Conservation (phyloP, 2,888 invertebrate species). For the Globia sparganii region DNA sequence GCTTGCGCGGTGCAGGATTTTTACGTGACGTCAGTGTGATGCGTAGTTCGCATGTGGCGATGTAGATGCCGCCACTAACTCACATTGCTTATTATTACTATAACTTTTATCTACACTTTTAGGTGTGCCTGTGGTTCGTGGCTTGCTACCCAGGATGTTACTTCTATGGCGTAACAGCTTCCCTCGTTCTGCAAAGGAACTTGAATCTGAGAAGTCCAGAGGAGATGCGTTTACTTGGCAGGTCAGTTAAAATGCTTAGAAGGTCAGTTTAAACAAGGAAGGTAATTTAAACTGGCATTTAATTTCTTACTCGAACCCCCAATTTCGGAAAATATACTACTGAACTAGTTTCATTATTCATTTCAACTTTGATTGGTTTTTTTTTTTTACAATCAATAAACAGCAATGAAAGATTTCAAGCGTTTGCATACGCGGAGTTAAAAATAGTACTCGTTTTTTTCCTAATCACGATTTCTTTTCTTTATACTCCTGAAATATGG, state of each 20-base stretch:
- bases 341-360: background rate
- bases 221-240: conserved; percentile 99
- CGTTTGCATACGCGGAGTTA: background rate
- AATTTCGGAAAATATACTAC: background rate
- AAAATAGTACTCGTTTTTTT: background rate
- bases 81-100: background rate
- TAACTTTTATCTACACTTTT: background rate
- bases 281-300: background rate
- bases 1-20: too few relatives aligned
- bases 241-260: conserved; percentile 79
- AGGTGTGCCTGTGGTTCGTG: conserved; percentile 97
- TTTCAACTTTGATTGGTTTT: background rate
- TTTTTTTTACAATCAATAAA: background rate
- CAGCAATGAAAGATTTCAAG: background rate
- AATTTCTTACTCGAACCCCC: background rate
- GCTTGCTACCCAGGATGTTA: conserved; percentile 97
- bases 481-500: background rate
- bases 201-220: conserved; percentile 98
- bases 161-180: conserved; percentile 99
- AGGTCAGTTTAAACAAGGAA: too few relatives aligned
- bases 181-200: conserved; percentile 98
- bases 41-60: too few relatives aligned
- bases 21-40: too few relatives aligned
- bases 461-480: background rate
- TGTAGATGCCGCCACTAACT: too few relatives aligned